These are phyloP conservation scores for Trogon surrucura DNA, from an alignment of 2,113 vertebrate genomes.

Conservation along the genomic window DNA sequence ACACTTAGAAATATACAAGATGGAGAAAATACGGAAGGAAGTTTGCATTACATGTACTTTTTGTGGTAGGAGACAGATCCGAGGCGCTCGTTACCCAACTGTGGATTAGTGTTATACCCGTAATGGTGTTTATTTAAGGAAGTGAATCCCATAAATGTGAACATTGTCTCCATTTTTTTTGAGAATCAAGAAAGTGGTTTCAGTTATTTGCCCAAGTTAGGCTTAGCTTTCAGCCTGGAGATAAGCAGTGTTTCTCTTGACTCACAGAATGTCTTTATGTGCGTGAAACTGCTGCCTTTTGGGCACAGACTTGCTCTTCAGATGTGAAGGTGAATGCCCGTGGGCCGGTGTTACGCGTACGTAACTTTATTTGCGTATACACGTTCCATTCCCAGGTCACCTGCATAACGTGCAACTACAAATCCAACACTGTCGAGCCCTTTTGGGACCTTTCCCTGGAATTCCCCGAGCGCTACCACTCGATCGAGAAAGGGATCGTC, in stretches of 20 bases:
- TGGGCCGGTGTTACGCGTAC: background rate
- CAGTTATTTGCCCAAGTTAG: background rate
- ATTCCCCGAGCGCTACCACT: slow-evolving; percentile 96
- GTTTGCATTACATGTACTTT: accelerated
- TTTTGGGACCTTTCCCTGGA: slow-evolving; percentile 99
- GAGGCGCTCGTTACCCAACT: background rate
- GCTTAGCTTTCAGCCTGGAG: background rate
- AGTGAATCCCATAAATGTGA: background rate
- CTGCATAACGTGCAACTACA: slow-evolving; percentile 95
- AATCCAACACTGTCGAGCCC: slow-evolving; percentile 97
- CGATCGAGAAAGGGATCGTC: slow-evolving; percentile 82
- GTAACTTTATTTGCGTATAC: background rate
- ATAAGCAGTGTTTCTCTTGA: background rate
- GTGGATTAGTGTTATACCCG: background rate
- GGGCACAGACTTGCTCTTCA: background rate
- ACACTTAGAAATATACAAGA: background rate
- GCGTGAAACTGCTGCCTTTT: background rate
- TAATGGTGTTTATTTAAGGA: background rate
- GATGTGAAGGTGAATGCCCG: background rate
- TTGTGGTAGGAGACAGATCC: background rate
- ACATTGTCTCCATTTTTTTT: background rate
- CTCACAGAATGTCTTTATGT: background rate
- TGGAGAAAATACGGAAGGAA: background rate
- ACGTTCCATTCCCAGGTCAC: slow-evolving; percentile 84
- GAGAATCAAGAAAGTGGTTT: background rate